These are phyloP conservation scores for Hiodon tergisus DNA, from an alignment of 2,113 vertebrate species.

Conservation along the genomic window DNA sequence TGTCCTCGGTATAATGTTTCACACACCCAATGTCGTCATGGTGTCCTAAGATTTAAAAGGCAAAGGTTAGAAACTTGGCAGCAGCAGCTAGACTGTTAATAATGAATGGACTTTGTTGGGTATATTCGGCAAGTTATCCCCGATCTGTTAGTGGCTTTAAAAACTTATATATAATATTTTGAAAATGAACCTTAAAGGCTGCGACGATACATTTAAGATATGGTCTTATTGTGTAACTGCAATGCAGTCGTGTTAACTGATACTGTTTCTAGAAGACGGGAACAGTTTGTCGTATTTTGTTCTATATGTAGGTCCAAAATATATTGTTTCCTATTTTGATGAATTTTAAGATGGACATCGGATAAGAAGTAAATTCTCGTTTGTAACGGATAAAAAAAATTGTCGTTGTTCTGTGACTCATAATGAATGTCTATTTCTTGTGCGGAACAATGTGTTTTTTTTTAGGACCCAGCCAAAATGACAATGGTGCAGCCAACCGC, in stretches of 20 bases:
- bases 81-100: neutral
- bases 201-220: no score
- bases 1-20: conserved; percentile 16
- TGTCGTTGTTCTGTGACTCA: neutral
- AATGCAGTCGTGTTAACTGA: no score
- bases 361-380: neutral
- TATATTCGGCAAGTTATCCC: neutral
- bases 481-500: conserved; percentile 2
- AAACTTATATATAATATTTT: neutral
- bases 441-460: neutral
- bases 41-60: neutral
- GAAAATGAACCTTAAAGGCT: no score
- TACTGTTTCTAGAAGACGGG: neutral
- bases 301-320: neutral
- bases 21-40: neutral
- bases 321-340: neutral
- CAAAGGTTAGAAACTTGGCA: neutral
- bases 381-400: neutral
- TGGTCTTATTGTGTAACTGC: no score
- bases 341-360: neutral
- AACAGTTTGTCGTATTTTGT: neutral
- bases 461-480: neutral
- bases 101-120: neutral
- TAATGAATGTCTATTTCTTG: neutral
- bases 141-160: neutral